Evolutionary conservation across 2,113 vertebrate genomes (phyloP).

Genomic region (Psophia crepitans): DNA sequence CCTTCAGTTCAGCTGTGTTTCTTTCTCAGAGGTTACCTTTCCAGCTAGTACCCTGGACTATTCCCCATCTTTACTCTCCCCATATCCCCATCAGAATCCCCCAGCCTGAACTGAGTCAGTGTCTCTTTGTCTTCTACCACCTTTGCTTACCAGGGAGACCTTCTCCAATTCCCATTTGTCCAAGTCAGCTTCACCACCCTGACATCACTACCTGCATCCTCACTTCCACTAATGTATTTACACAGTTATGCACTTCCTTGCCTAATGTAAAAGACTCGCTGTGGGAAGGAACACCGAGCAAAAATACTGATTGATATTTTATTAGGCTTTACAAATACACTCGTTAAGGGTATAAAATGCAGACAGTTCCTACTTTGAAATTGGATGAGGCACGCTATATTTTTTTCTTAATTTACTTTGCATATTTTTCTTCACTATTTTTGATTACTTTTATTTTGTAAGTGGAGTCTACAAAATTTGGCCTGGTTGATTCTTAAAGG

Average conservation of each 20-base stretch:
- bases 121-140: background rate
- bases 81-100: accelerated
- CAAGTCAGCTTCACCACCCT: background rate
- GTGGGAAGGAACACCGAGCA: background rate
- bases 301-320: background rate
- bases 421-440: background rate
- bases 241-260: background rate
- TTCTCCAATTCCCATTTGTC: background rate
- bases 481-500: background rate
- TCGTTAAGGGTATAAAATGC: background rate
- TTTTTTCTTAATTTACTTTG: background rate
- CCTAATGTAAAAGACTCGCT: background rate
- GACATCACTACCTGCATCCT: background rate
- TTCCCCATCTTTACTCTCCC: background rate
- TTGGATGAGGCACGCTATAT: background rate
- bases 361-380: background rate
- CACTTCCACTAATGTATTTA: background rate
- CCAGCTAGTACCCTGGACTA: no score
- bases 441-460: background rate
- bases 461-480: background rate
- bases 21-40: background rate
- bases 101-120: background rate
- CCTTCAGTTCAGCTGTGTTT: background rate
- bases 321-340: background rate
- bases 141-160: background rate